Conservation (phyloP, 2,888 invertebrate genomes). For the Cantharis lateralis region DNA sequence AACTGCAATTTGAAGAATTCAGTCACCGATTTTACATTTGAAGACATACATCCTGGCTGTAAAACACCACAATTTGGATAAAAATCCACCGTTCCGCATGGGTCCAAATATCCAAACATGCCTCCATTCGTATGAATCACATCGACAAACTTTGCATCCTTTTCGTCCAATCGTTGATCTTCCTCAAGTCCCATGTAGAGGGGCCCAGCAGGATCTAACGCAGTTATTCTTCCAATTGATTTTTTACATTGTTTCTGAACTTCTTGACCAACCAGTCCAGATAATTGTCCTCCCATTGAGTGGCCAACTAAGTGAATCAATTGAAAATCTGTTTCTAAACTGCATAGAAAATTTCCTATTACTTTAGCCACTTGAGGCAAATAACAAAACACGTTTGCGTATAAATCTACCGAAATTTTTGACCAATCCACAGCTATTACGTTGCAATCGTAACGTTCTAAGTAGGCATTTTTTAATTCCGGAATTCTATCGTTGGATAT, state of each 20-base stretch:
- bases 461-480: conserved; percentile 13
- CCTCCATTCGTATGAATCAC: conserved; percentile 16
- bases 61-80: conserved; percentile 6
- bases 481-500: conserved; percentile 8
- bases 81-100: conserved; percentile 10
- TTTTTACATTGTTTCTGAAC: not conserved
- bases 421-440: conserved; percentile 19
- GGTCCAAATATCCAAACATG: not conserved
- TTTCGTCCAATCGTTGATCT: not conserved
- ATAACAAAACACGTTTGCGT: not conserved
- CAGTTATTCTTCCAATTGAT: conserved; percentile 19
- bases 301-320: conserved; percentile 8
- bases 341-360: not conserved
- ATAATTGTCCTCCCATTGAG: conserved; percentile 17
- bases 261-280: conserved; percentile 10
- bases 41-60: not conserved
- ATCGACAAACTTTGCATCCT: conserved; percentile 17
- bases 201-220: conserved; percentile 24
- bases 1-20: not conserved
- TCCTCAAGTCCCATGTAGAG: not conserved
- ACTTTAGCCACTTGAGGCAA: not conserved
- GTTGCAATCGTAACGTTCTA: conserved; percentile 11
- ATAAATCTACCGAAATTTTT: not conserved
- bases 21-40: not conserved
- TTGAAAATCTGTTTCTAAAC: not conserved